These are phyloP conservation scores for Tenthredo notha DNA, from an alignment of 2,888 invertebrate species.

Conservation along the genomic window DNA sequence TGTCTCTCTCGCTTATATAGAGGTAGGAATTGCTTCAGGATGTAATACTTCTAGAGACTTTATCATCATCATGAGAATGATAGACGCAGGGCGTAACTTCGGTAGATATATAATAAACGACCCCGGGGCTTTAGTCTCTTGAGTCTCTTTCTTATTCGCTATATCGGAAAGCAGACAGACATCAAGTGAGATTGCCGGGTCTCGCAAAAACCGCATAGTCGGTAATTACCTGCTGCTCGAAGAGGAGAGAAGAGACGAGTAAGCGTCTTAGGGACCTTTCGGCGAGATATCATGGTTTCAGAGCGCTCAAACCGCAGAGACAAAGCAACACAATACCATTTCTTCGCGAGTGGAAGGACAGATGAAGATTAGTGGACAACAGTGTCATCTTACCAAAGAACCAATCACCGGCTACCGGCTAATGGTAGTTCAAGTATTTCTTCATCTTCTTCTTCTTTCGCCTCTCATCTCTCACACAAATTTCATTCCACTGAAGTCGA, in stretches of 20 bases:
- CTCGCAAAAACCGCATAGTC: slow-evolving; percentile 64
- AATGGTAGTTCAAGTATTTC: slow-evolving; percentile 53
- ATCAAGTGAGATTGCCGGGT: slow-evolving; percentile 56
- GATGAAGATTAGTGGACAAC: slow-evolving; percentile 67
- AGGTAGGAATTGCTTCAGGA: background rate
- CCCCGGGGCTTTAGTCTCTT: slow-evolving; percentile 20
- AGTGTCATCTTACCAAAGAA: slow-evolving; percentile 59
- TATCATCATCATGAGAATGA: background rate
- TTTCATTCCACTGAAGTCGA: background rate
- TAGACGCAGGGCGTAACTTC: slow-evolving; percentile 19
- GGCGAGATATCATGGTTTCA: slow-evolving; percentile 57
- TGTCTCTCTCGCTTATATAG: background rate
- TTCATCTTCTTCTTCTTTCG: slow-evolving; percentile 5
- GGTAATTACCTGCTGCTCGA: slow-evolving; percentile 64
- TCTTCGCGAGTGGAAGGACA: slow-evolving; percentile 57
- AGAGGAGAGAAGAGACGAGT: slow-evolving; percentile 27
- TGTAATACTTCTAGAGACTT: slow-evolving; percentile 2
- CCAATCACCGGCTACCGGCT: slow-evolving; percentile 30
- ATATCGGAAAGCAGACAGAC: slow-evolving; percentile 36
- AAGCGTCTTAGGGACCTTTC: slow-evolving; percentile 57
- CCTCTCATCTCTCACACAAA: background rate
- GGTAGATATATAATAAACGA: slow-evolving; percentile 13
- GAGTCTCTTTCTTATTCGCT: slow-evolving; percentile 60
- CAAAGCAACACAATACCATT: slow-evolving; percentile 63
- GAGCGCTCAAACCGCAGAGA: slow-evolving; percentile 68